These are phyloP conservation scores for Barnardius zonarius DNA, from an alignment of 2,113 vertebrate genomes.

Conservation along the genomic window DNA sequence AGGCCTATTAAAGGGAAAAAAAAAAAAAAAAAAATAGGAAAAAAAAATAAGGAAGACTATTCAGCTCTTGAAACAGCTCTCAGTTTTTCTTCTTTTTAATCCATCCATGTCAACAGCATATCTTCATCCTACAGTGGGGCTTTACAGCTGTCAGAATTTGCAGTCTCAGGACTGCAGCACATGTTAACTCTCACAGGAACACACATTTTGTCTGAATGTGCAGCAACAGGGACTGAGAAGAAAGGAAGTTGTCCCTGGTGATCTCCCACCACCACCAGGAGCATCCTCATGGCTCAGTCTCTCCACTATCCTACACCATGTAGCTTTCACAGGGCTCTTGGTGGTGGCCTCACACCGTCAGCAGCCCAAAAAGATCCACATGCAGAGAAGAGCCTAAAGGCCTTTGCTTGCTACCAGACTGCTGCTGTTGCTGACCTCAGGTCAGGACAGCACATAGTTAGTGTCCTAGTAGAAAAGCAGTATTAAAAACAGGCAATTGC, in stretches of 20 bases:
- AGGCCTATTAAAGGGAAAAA: neutral
- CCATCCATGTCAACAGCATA: conserved; percentile 24
- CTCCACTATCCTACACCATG: rapidly evolving
- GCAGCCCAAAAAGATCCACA: neutral
- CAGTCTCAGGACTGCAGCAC: neutral
- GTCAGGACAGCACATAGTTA: neutral
- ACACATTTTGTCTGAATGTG: neutral
- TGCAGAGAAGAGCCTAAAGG: neutral
- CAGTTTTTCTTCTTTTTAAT: conserved; percentile 47
- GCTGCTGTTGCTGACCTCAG: neutral
- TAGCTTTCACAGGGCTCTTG: neutral
- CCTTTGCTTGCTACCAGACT: neutral
- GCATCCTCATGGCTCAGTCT: neutral
- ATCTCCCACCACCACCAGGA: neutral
- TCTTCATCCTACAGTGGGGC: neutral
- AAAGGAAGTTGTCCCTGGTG: neutral
- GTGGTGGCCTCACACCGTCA: neutral
- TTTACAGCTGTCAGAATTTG: conserved; percentile 17
- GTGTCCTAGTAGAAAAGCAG: neutral
- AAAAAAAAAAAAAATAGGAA: neutral
- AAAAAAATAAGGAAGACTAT: neutral
- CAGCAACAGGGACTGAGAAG: neutral
- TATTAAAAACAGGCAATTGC: neutral
- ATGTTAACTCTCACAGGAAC: neutral
- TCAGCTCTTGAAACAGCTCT: neutral